A percentile compares a stretch with the other conserved stretches of the same genome.
These are phyloP conservation scores for Machaerirhynchus nigripectus DNA, from an alignment of 2,113 vertebrate species.

Conservation along the genomic window DNA sequence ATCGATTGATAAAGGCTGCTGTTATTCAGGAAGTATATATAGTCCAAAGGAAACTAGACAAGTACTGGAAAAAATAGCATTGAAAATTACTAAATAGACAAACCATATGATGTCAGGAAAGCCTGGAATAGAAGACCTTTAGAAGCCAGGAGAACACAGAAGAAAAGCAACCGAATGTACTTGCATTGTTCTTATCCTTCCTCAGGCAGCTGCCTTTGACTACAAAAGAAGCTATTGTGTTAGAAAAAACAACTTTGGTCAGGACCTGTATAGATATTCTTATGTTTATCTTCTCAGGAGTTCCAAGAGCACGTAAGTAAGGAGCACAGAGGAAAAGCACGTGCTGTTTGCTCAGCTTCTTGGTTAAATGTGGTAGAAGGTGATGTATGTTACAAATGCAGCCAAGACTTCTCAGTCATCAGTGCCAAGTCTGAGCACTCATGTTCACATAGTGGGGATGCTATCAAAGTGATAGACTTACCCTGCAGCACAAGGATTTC, in stretches of 20 bases:
- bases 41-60: neutral
- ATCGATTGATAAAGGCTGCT: neutral
- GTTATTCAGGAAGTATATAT: neutral
- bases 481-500: neutral
- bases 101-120: constrained; percentile 32
- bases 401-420: neutral
- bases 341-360: neutral
- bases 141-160: neutral
- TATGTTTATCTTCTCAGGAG: neutral
- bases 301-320: neutral
- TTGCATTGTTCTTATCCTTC: constrained; percentile 10
- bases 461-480: neutral
- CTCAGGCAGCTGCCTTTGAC: neutral
- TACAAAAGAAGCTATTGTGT: neutral
- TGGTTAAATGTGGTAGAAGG: neutral
- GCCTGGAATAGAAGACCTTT: constrained; percentile 1
- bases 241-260: neutral
- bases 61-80: neutral
- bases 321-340: neutral
- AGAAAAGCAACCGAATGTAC: neutral
- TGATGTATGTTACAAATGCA: neutral
- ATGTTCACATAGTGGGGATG: neutral
- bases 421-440: neutral
- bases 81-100: neutral
- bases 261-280: neutral